phyloP scores from a whole-genome alignment of 2,888 invertebrate species.

The Rhagophthalmus giganteus region DNA sequence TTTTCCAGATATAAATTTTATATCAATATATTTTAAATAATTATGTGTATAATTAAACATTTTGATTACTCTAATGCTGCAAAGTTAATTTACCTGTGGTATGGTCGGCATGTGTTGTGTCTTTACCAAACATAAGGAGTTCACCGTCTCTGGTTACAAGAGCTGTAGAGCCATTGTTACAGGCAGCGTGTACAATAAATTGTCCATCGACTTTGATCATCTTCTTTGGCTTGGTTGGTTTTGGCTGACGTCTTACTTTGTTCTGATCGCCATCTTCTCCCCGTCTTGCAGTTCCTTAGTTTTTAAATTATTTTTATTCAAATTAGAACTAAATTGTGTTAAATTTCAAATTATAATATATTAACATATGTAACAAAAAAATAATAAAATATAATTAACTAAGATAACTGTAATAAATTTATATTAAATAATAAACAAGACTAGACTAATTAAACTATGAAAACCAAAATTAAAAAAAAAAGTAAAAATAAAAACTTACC shows the following conservation, averaged over 20 bases:
- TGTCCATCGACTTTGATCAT: slow-evolving; percentile 88
- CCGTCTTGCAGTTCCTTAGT: slow-evolving; percentile 78
- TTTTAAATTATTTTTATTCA: slow-evolving; percentile 1
- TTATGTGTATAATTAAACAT: too few relatives aligned
- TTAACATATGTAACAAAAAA: too few relatives aligned
- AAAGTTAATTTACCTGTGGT: slow-evolving; percentile 59
- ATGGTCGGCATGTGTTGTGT: slow-evolving; percentile 81
- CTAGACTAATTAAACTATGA: too few relatives aligned
- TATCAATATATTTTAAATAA: too few relatives aligned
- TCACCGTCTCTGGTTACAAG: slow-evolving; percentile 89
- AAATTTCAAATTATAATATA: too few relatives aligned
- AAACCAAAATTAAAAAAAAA: too few relatives aligned
- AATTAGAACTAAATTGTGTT: too few relatives aligned
- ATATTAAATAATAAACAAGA: too few relatives aligned
- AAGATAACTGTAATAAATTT: too few relatives aligned
- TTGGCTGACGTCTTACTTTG: slow-evolving; percentile 80
- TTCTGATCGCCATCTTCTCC: slow-evolving; percentile 92
- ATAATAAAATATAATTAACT: too few relatives aligned
- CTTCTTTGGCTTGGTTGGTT: slow-evolving; percentile 90
- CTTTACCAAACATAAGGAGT: slow-evolving; percentile 92
- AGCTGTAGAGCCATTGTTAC: slow-evolving; percentile 94
- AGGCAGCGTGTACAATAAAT: slow-evolving; percentile 79
- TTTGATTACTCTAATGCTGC: too few relatives aligned
- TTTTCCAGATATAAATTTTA: not conserved
- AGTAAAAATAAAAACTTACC: slow-evolving; percentile 45